Conservation (phyloP, 2,888 invertebrate genomes). For the Netelia inedita region DNA sequence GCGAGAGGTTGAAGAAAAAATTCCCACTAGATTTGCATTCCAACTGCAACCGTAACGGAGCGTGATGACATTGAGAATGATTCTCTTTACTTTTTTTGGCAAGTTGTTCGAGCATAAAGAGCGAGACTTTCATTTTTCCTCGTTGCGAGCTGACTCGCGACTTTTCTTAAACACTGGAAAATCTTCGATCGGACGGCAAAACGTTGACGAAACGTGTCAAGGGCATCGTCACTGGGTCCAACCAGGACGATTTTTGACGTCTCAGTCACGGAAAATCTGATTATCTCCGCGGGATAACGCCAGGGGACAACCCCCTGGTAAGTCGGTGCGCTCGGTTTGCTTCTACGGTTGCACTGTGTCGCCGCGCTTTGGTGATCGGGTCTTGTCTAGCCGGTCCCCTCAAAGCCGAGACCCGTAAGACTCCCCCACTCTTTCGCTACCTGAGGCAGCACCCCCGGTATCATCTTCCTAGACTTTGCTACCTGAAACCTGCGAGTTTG, state of each 20-base stretch:
- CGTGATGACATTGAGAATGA: background rate
- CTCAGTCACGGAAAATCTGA: constrained; percentile 83
- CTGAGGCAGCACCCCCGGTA: constrained; percentile 27
- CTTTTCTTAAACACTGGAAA: constrained; percentile 24
- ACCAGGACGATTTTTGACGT: constrained; percentile 78
- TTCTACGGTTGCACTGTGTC: constrained; percentile 44
- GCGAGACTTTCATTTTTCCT: constrained; percentile 17
- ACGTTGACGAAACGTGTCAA: constrained; percentile 72
- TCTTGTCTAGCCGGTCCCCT: constrained; percentile 55
- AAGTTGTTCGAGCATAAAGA: constrained; percentile 49
- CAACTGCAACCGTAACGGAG: no score
- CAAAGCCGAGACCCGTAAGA: constrained; percentile 24
- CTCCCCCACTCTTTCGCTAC: constrained; percentile 54
- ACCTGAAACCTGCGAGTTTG: constrained; percentile 52
- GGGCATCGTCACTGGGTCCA: constrained; percentile 62
- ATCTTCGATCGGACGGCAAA: background rate
- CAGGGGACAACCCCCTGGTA: constrained; percentile 70
- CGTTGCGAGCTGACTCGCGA: background rate
- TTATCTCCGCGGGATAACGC: constrained; percentile 81
- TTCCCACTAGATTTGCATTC: no score
- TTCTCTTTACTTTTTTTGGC: constrained; percentile 25
- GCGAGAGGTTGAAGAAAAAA: no score
- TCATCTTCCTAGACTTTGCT: constrained; percentile 28
- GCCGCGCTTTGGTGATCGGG: constrained; percentile 48
- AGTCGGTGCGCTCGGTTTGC: constrained; percentile 53